Evolutionary conservation across 2,797 vertebrate species (phyloP).

Genomic region (Staurois parvus): DNA sequence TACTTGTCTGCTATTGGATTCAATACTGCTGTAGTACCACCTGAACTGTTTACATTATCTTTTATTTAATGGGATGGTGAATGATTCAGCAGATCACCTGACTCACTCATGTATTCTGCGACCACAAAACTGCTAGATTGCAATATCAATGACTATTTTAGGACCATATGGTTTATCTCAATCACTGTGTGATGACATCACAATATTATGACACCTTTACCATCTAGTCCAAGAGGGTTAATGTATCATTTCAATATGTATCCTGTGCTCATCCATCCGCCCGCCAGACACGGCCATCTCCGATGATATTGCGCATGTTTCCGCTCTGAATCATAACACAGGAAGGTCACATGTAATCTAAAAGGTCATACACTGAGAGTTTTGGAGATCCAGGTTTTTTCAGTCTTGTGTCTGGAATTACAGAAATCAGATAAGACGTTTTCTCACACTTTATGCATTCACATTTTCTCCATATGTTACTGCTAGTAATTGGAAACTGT

Average conservation of each 20-base stretch:
- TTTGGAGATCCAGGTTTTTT: conserved; percentile 45
- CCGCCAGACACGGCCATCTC: conserved; percentile 51
- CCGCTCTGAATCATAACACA: conserved; percentile 61
- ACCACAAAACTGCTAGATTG: background rate
- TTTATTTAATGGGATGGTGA: background rate
- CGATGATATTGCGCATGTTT: conserved; percentile 59
- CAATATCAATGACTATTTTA: background rate
- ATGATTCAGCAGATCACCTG: conserved; percentile 8
- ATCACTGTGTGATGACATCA: conserved; percentile 17
- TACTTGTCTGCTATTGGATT: no score
- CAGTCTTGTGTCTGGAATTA: conserved; percentile 34
- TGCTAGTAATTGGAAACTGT: background rate
- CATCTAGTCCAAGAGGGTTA: conserved; percentile 38
- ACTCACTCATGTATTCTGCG: conserved; percentile 5
- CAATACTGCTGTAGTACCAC: no score
- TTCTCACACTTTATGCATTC: conserved; percentile 34
- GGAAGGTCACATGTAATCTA: conserved; percentile 60
- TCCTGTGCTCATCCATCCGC: conserved; percentile 60
- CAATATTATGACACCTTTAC: conserved; percentile 44
- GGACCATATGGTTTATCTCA: conserved; percentile 36
- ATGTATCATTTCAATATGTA: conserved; percentile 51
- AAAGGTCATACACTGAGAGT: conserved; percentile 56
- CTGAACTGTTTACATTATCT: background rate
- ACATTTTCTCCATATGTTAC: background rate
- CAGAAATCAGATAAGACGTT: conserved; percentile 44